These are phyloP conservation scores for Sinonovacula constricta DNA, from an alignment of 1,140 invertebrate genomes.

Conservation along the genomic window DNA sequence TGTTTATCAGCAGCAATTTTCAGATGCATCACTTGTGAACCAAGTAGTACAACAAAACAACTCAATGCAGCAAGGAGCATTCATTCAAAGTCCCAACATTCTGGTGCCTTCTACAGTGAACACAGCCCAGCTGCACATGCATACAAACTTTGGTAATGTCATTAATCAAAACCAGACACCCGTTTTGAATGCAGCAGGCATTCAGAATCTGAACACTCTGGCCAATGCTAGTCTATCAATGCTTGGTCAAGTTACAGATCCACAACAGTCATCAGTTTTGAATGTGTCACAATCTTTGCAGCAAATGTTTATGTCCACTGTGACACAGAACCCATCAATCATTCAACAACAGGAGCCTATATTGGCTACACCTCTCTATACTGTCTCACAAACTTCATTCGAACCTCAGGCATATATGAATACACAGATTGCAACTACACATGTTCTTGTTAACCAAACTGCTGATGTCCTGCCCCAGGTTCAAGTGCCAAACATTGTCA, in stretches of 20 bases:
- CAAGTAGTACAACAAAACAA: too few species aligned
- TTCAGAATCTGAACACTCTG: conserved; percentile 30
- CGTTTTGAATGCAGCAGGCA: background rate
- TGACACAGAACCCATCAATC: conserved; percentile 3
- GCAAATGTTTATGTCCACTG: conserved; percentile 4
- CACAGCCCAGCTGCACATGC: too few species aligned
- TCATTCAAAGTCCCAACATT: too few species aligned
- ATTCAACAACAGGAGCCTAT: conserved; percentile 8
- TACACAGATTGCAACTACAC: conserved; percentile 4
- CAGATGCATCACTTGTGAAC: too few species aligned
- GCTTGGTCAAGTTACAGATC: conserved; percentile 8
- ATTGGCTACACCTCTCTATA: conserved; percentile 16
- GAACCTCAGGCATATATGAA: background rate
- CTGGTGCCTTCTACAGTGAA: too few species aligned
- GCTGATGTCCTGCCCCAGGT: background rate
- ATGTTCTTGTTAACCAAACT: too few species aligned
- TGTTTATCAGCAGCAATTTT: too few species aligned
- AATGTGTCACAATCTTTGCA: background rate
- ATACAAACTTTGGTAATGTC: too few species aligned
- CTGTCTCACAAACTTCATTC: conserved; percentile 6
- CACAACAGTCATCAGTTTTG: background rate
- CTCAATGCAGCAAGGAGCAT: too few species aligned
- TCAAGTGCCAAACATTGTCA: too few species aligned
- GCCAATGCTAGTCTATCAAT: conserved; percentile 19
- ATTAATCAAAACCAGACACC: background rate